Evolutionary conservation across 92 coral and sea anemone genomes (phyloP), one percentile per base, ranked within the genome.

Genomic region (Virgularia gustaviana): DNA sequence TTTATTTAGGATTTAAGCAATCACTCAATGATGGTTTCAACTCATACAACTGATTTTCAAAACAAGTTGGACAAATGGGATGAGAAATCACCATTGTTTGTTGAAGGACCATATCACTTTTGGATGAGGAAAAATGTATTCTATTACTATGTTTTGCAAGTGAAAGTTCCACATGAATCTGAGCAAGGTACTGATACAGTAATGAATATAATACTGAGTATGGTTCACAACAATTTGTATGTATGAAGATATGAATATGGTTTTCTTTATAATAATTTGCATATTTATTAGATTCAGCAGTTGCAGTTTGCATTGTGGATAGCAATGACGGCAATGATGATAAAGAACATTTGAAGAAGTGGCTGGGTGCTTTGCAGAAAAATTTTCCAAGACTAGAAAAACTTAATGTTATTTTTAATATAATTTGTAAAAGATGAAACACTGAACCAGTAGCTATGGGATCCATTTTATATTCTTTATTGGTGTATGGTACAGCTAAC

Each of bases 31-130:
- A 77, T 92, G 31, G 83, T 87, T 54, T 86, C 90, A 35, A 81
- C 90, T 6, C 90, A 92, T 70, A 70, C 86, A 4, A 57, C 39
- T 55, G 72, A 61, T 11, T 94, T 89, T 66, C 84, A 81, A 49
- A 57, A 83, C 36, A 36, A 81, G 20, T 63, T 92, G 57, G 85
- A 63, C 39, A 76, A 62, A 8, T 89, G 89, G 60, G 86, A 86
- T 39, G 71, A 75, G 3, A 49, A 57, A 44, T 82, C 72, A 24
- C 89, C 98, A 38, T 52, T 92, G 42, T 92, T 89, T 80, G 94
- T 92, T 27, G 98, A 92, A 76, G 98, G 98, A 32, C 96, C 98
- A 28, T 85, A 81, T 73, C 66, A 79, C 36, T 65, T 89, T 47
- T 92, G 98, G 98, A 63, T 92, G 4, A 81, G 96, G 36, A 77